Base-by-base conservation (phyloP, 2,888 invertebrate genomes). In the Euspilapteryx auroguttella region DNA sequence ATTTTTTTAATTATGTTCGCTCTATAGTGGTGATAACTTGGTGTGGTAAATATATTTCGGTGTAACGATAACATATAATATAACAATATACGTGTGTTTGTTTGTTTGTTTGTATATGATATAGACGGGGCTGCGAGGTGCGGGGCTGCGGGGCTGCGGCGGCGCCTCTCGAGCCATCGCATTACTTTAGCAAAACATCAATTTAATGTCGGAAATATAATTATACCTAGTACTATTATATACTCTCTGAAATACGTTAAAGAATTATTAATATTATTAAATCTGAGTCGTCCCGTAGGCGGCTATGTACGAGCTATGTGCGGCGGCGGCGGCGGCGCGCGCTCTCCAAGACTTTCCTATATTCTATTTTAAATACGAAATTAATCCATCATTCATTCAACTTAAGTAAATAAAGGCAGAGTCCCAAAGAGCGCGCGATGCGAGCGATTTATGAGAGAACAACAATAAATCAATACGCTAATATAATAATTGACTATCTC, bases 101-200 rank as follows among this genome's bases (percentile, higher is more conserved):
- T 6, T 17, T 17, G 17, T 17, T 17, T 17, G 17, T 9, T 11
- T 3, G 14, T 3, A 8, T n/a, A 14, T 3, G 9, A n/a, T 4
- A 25, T 11, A 8, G 20, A 20, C 24, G 29, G 12, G 11, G 8
- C 47, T 40, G 45, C 50, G 45, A 39, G 42, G 38, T 40, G 44
- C 35, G 40, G 40, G 36, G 40, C 42, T 37, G 38, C 37, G 33
- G 41, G 45, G 40, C 39, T 44, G 50, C 42, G 56, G 47, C 54
- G 44, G 41, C 51, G 44, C 47, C 54, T 56, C 56, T 63, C 62
- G 52, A 62, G 61, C 68, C 68, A 56, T 51, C 55, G 55, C 52
- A n/a, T n/a, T n/a, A n/a, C 68, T 63, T 64, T 58, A 68, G 69
- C 65, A 66, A 68, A 71, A 73, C 71, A 68, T 71, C 58, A 66